These are phyloP conservation scores for Gasterosteus nipponicus DNA, from an alignment of 2,113 vertebrate species.

Conservation along the genomic window DNA sequence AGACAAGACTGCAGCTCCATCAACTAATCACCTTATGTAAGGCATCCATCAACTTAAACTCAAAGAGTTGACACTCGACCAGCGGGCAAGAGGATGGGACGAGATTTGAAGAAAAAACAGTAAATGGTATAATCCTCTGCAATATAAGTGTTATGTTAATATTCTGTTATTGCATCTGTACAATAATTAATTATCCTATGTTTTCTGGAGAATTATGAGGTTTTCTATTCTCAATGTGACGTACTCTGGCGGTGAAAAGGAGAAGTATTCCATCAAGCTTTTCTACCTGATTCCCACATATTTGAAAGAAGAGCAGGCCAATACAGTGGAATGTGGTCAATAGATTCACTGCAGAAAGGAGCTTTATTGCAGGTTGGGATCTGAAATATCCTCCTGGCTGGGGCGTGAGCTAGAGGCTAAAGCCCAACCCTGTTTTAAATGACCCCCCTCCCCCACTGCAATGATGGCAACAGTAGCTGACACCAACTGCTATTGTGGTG, in stretches of 20 bases:
- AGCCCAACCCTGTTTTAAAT: slow-evolving; percentile 62
- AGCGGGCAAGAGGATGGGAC: slow-evolving; percentile 28
- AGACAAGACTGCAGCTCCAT: slow-evolving; percentile 40
- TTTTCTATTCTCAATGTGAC: slow-evolving; percentile 28
- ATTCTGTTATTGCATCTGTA: not conserved
- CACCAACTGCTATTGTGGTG: slow-evolving; percentile 55
- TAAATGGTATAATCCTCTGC: not conserved
- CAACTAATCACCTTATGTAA: slow-evolving; percentile 66
- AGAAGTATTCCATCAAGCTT: slow-evolving; percentile 39
- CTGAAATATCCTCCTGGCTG: slow-evolving; percentile 57
- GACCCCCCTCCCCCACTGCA: slow-evolving; percentile 63
- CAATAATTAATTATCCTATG: not conserved
- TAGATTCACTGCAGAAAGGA: slow-evolving; percentile 37
- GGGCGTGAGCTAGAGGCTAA: slow-evolving; percentile 56
- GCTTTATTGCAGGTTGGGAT: slow-evolving; percentile 60
- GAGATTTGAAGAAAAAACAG: not conserved
- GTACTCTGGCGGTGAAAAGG: slow-evolving; percentile 26
- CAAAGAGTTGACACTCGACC: slow-evolving; percentile 27
- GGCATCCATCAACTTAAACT: slow-evolving; percentile 53
- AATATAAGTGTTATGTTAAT: not conserved
- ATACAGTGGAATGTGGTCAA: slow-evolving; percentile 39
- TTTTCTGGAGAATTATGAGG: slow-evolving; percentile 17
- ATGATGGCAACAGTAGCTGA: slow-evolving; percentile 65
- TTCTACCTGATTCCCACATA: slow-evolving; percentile 60
- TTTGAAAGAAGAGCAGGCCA: slow-evolving; percentile 43